A percentile compares a stretch with the other conserved stretches of the same genome.
phyloP scores from a whole-genome alignment of 2,797 vertebrate species.

The Sardinella longiceps region DNA sequence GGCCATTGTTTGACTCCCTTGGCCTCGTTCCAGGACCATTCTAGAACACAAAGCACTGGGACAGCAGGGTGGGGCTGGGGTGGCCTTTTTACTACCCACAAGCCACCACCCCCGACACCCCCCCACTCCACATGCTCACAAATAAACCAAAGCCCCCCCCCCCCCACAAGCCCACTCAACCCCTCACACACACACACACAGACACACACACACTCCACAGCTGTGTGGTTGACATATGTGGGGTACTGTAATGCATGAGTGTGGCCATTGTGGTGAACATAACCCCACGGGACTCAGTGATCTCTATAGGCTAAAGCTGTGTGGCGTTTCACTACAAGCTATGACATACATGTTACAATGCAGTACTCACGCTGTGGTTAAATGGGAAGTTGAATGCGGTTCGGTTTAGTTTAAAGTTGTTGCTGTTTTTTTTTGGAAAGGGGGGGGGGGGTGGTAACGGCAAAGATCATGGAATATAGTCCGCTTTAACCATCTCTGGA shows the following conservation, averaged over 20 bases:
- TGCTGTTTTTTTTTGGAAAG: neutral
- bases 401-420: neutral
- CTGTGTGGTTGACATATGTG: constrained; percentile 14
- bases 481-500: no score
- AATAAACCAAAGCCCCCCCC: constrained; percentile 23
- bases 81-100: constrained; percentile 21
- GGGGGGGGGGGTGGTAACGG: neutral
- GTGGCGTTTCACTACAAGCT: neutral
- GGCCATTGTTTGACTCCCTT: constrained; percentile 62
- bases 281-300: neutral
- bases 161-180: constrained; percentile 16
- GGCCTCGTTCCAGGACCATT: constrained; percentile 64
- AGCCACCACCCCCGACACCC: neutral
- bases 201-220: neutral
- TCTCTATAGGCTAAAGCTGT: neutral
- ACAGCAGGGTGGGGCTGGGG: neutral
- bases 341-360: neutral
- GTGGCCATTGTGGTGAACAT: constrained; percentile 1
- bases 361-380: neutral
- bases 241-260: neutral
- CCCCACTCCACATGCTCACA: neutral
- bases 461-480: no score
- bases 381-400: neutral
- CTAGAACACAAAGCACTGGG: constrained; percentile 60
- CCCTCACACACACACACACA: constrained; percentile 28